phyloP scores from a whole-genome alignment of 2,113 vertebrate genomes.

The Nycticorax nycticorax region DNA sequence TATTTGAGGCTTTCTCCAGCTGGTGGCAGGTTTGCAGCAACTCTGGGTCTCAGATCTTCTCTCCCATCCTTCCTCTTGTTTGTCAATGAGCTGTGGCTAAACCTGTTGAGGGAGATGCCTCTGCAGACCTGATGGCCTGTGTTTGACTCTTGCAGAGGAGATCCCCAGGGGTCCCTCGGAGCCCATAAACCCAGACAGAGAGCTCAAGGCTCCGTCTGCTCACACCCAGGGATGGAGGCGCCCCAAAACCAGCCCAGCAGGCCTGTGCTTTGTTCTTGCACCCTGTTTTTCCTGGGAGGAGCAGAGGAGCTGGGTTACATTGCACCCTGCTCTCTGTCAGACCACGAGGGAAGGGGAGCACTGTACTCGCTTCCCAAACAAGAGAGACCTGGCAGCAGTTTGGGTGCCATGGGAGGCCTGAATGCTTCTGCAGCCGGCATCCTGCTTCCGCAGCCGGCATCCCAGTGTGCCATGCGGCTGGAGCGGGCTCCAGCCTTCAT shows the following conservation, averaged over 20 bases:
- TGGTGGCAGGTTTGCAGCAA: slow-evolving; percentile 17
- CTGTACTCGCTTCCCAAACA: accelerated
- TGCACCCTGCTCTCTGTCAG: accelerated
- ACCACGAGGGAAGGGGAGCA: not conserved
- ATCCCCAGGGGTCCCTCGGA: not conserved
- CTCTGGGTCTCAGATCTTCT: not conserved
- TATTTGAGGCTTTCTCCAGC: not conserved
- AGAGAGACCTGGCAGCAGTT: not conserved
- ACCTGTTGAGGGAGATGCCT: not conserved
- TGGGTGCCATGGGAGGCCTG: not conserved
- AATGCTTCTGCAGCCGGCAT: accelerated
- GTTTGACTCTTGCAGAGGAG: not conserved
- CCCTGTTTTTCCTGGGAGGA: not conserved
- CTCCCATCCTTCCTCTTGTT: not conserved
- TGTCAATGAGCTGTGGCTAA: not conserved
- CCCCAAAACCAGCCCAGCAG: not conserved
- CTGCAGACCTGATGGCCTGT: not conserved
- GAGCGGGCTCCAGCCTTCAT: not conserved
- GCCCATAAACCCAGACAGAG: not conserved
- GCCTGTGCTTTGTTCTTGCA: not conserved
- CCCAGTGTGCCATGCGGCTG: accelerated
- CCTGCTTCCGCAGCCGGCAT: accelerated
- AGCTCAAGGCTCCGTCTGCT: not conserved
- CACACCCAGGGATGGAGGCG: not conserved
- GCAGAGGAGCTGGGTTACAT: not conserved